Evolutionary conservation across 2,797 vertebrate species (phyloP), one percentile per base, ranked within the genome.

Genomic region (Pseudomugil tenellus): DNA sequence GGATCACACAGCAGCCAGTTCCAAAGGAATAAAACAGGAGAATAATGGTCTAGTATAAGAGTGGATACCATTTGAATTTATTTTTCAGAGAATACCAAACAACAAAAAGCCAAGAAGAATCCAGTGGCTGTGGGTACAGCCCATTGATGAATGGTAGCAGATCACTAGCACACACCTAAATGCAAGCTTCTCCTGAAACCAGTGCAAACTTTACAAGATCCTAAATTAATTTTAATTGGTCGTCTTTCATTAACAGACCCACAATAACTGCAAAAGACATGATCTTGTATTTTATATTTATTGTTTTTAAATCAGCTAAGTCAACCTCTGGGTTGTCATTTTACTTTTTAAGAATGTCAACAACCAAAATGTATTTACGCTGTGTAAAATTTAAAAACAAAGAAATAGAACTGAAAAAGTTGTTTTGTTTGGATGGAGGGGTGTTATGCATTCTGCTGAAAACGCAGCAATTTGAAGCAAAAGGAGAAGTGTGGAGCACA

Each of bases 61-160:
- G 55, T 13, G 16, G 35, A 79, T 19, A 55, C 19, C 65, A 56
- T 57, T 56, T 9, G 64, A 57, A 31, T 64, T 53, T 49, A 56
- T 70, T 61, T 54, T 37, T 73, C 63, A 65, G 54, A 71, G 28
- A 14, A 72, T 13, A 61, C 26, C 25, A 23, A 61, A 56, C 70
- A 70, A 37, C 37, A 69, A 56, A 41, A 61, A 53, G 10, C 7
- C 37, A 60, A 63, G 60, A 35, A 39, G 61, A 60, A 52, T 66
- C 31, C 32, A 54, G 29, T 63, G 70, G 58, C 43, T 43, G 51
- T 16, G 49, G 55, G 55, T 7, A 13, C 26, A 39, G 53, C 43
- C 35, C 56, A 34, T 67, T 58, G 25, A 71, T 56, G 53, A 59
- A 62, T 62, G 0, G 10, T 46, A 51, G 14, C 51, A 21, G 51